These are phyloP conservation scores for Sciurus niger DNA, from an alignment of 2,113 vertebrate genomes.

Conservation along the genomic window DNA sequence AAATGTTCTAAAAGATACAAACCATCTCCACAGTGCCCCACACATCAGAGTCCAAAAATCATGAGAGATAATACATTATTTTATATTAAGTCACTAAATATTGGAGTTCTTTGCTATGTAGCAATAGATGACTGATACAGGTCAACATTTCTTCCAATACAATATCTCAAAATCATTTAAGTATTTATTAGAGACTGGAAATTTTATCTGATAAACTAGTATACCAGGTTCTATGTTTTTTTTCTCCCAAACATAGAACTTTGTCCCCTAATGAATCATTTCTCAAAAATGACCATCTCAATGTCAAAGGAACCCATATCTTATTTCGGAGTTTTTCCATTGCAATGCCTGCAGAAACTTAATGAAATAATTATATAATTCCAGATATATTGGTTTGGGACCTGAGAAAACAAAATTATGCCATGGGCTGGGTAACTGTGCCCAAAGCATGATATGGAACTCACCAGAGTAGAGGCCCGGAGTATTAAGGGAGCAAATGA, in stretches of 20 bases:
- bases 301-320: neutral
- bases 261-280: neutral
- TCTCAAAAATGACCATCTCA: slow-evolving; percentile 1
- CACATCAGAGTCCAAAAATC: neutral
- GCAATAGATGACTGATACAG: neutral
- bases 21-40: neutral
- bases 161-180: neutral
- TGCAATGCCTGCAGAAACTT: neutral
- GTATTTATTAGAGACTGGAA: neutral
- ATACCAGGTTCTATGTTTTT: neutral
- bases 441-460: neutral
- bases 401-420: slow-evolving; percentile 45
- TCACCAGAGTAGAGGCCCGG: neutral
- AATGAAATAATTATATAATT: slow-evolving; percentile 55
- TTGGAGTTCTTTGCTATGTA: neutral
- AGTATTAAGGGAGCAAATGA: neutral
- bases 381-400: slow-evolving; percentile 36
- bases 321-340: slow-evolving; percentile 29
- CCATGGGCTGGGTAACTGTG: slow-evolving; percentile 26
- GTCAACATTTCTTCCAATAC: neutral
- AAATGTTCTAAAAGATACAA: neutral
- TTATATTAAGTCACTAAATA: neutral
- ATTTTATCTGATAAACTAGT: neutral
- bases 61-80: neutral
- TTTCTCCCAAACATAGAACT: neutral